A percentile compares a stretch with the other conserved stretches of the same genome.
Evolutionary conservation across 2,888 invertebrate genomes (phyloP).

Genomic region (Brachyopa scutellaris): DNA sequence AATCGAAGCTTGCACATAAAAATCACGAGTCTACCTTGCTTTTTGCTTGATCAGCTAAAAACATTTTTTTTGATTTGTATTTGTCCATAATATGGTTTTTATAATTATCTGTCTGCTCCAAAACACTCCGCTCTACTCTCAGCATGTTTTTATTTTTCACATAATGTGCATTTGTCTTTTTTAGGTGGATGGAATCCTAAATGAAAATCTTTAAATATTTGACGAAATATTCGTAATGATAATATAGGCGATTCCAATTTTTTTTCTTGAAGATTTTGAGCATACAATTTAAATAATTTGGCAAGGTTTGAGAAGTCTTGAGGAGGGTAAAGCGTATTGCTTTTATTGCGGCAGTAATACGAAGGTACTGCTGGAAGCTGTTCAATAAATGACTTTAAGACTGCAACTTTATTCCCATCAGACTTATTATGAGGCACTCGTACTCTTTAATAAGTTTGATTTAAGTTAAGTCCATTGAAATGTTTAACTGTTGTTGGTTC

Average conservation of each 20-base stretch:
- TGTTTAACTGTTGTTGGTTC: no score
- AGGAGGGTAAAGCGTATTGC: constrained; percentile 43
- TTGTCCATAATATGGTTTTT: constrained; percentile 20
- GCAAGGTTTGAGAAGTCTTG: constrained; percentile 46
- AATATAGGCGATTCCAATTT: not conserved
- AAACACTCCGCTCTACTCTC: constrained; percentile 13
- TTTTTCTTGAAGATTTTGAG: constrained; percentile 7
- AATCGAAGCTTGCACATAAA: constrained; percentile 26
- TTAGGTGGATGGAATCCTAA: constrained; percentile 45
- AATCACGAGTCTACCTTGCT: not conserved
- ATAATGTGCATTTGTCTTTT: constrained; percentile 35
- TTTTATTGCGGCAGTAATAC: constrained; percentile 57
- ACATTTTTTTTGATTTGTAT: not conserved
- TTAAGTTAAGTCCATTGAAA: no score
- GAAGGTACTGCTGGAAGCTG: constrained; percentile 54
- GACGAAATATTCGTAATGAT: constrained; percentile 32
- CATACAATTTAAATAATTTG: constrained; percentile 24
- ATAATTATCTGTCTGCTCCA: constrained; percentile 9
- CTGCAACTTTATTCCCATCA: constrained; percentile 15
- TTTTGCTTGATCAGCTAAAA: not conserved
- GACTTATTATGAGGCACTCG: constrained; percentile 33
- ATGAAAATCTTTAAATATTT: constrained; percentile 38
- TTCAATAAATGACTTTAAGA: constrained; percentile 51
- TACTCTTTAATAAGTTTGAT: no score
- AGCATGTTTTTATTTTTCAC: constrained; percentile 13